Evolutionary conservation across 2,113 vertebrate species (phyloP).

Genomic region (Acanthochromis polyacanthus): DNA sequence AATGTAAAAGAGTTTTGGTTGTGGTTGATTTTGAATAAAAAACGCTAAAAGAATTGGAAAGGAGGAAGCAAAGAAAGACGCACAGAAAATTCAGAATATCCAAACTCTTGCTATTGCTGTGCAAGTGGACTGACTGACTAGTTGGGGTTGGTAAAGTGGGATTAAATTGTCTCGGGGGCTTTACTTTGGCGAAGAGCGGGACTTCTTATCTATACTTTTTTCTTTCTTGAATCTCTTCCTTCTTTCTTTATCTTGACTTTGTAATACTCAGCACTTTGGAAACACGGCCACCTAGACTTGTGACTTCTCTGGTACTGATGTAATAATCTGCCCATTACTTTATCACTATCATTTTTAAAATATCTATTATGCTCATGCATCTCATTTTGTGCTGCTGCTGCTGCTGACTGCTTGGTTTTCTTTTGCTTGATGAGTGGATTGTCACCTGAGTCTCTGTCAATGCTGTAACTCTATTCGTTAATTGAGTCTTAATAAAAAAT

Average conservation of each 20-base stretch:
- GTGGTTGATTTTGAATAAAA: too few species aligned
- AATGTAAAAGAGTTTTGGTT: too few species aligned
- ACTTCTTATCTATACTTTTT: background rate
- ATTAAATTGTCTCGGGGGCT: background rate
- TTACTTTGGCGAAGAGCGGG: background rate
- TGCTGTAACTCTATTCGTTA: too few species aligned
- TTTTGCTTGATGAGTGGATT: background rate
- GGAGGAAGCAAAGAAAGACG: too few species aligned
- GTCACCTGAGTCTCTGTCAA: background rate
- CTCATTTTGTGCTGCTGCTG: too few species aligned
- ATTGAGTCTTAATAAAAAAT: background rate
- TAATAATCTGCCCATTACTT: background rate
- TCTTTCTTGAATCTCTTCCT: too few species aligned
- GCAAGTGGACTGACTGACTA: background rate
- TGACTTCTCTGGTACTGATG: too few species aligned
- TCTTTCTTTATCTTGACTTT: background rate
- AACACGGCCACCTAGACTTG: background rate
- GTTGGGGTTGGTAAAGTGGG: background rate
- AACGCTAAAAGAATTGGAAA: too few species aligned
- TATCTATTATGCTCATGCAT: background rate
- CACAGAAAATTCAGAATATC: background rate
- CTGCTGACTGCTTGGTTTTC: background rate
- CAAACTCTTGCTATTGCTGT: background rate
- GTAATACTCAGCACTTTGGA: background rate
- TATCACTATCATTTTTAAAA: background rate